Base-by-base conservation (phyloP, 2,888 invertebrate species). In the Eustalomyia histrio region DNA sequence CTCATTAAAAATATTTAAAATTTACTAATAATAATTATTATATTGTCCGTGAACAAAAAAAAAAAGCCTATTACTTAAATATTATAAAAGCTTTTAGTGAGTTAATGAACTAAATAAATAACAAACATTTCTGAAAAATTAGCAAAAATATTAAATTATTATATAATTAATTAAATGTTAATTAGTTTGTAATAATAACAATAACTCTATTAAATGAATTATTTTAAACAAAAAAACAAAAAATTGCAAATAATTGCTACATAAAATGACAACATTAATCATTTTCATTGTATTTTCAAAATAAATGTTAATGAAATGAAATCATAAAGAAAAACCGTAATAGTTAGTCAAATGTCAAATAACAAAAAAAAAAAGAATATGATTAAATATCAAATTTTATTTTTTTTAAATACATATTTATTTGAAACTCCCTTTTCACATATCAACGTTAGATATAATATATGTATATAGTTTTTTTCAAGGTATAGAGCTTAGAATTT, bases 141-240 rank as follows among this genome's bases (percentile, higher is more conserved):
- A 12, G 14, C 39, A 39, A 47, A n/a, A 10, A 47, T 47, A 47
- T 47, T 47, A 4, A 47, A 47, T 47, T 47, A 47, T 14, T 47
- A 47, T 33, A 29, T 57, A 57, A 57, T 67, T 57, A 67, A 67
- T 67, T 55, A 35, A 43, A 67, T 21, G 33, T 18, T 67, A 67
- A 67, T 67, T 67, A 57, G 55, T 57, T 57, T 39, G 14, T 57
- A 35, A 67, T 64, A 47, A 50, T n/a, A 47, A 29, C 12, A 12
- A 29, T 50, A n/a, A 29, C 47, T 29, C 4, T 24, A 29, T 29
- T 24, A 29, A 29, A 47, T 10, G 14, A n/a, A 52, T 52, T 18
- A 52, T 52, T 52, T 52, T 4, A 52, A 17, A 18, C n/a, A 52
- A 52, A 52, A 52, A 52, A 18, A 52, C 16, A 52, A 52, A 18